Evolutionary conservation across 1,140 invertebrate species (phyloP).

Genomic region (Ctenoplectra terminalis): DNA sequence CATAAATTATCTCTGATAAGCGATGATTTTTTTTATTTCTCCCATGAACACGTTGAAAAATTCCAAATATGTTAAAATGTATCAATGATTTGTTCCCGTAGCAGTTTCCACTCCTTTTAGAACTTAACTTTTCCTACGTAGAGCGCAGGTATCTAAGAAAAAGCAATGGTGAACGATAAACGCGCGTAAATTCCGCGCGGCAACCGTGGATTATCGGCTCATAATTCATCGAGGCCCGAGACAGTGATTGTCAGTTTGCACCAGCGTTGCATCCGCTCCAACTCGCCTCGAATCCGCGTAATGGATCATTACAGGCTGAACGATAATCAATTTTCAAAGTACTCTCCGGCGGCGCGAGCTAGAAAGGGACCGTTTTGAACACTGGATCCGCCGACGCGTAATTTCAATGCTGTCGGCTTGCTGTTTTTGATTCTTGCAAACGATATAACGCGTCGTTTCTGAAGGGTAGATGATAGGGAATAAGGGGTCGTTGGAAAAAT

Average conservation of each 20-base stretch:
- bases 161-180: slow-evolving; percentile 44
- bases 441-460: not conserved
- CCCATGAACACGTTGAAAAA: too few relatives aligned
- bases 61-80: too few relatives aligned
- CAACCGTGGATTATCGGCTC: slow-evolving; percentile 79
- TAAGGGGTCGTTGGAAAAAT: too few relatives aligned
- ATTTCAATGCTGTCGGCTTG: slow-evolving; percentile 15
- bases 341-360: slow-evolving; percentile 37
- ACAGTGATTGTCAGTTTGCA: slow-evolving; percentile 80
- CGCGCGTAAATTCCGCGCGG: slow-evolving; percentile 67
- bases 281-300: slow-evolving; percentile 69
- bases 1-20: too few relatives aligned
- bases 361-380: slow-evolving; percentile 6
- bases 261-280: slow-evolving; percentile 73
- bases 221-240: slow-evolving; percentile 76
- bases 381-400: slow-evolving; percentile 32
- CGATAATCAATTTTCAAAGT: slow-evolving; percentile 79
- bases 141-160: slow-evolving; percentile 5
- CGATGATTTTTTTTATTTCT: too few relatives aligned
- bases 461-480: not conserved
- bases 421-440: not conserved
- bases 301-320: slow-evolving; percentile 77
- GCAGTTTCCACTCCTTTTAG: not conserved
- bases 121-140: not conserved
- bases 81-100: too few relatives aligned